Evolutionary conservation across 1,140 invertebrate species (phyloP).

Genomic region (Chironomus striatipennis): DNA sequence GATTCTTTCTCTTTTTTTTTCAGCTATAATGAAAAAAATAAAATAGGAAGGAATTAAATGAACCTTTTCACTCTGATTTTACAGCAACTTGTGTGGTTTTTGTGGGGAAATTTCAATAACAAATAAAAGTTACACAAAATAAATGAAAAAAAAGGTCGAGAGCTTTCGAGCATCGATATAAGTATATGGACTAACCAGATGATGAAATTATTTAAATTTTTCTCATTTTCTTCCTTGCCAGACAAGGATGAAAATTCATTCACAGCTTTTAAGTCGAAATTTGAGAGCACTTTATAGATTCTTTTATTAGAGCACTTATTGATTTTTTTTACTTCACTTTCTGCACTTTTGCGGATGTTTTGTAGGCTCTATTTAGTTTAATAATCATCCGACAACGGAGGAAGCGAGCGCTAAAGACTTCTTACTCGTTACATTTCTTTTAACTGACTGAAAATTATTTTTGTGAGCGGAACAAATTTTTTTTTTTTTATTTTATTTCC

Average conservation of each 20-base stretch:
- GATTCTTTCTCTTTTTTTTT: not conserved
- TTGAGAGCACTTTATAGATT: not conserved
- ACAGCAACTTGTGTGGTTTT: not conserved
- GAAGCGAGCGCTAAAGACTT: not conserved
- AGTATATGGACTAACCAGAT: not conserved
- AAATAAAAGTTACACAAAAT: not conserved
- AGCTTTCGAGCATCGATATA: not conserved
- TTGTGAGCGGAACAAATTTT: not conserved
- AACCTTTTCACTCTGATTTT: not conserved
- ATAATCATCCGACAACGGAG: not conserved
- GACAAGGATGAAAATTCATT: not conserved
- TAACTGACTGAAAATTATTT: not conserved
- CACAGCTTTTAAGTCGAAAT: not conserved
- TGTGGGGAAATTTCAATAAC: not conserved
- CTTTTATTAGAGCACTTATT: not conserved
- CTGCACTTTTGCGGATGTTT: not conserved
- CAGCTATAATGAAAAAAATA: not conserved
- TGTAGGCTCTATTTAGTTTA: not conserved
- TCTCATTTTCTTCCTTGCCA: not conserved
- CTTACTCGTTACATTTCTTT: conserved; percentile 2
- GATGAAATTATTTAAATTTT: not conserved
- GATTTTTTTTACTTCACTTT: not conserved
- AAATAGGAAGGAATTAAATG: not conserved
- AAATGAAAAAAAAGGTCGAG: not conserved
- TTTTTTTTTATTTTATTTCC: not conserved